Base-by-base conservation (phyloP, 2,888 invertebrate species). In the Miltochrista miniata region DNA sequence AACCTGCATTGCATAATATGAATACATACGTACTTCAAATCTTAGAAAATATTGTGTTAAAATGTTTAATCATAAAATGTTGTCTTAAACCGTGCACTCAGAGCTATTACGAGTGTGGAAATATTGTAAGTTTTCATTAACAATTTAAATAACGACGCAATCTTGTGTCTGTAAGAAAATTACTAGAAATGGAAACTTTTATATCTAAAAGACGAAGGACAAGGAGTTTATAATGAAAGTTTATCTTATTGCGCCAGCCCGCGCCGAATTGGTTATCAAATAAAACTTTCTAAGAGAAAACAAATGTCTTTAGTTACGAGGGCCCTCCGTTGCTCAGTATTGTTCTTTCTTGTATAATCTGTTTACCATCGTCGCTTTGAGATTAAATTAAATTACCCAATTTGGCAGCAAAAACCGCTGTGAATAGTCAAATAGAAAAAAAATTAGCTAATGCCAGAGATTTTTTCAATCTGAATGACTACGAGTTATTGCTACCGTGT, bases 181-280 rank as follows among this genome's bases (percentile, higher is more conserved):
- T 54, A 60, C 56, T 65, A 60, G 59, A 57, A 60, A 50, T 37
- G 40, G 56, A 70, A 65, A 56, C 59, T 59, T 64, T 51, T 56
- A 48, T 56, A 51, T 58, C 44, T 62, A 46, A 56, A 41, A 44
- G 51, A 48, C 63, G 61, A 61, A 61, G 64, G 61, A 62, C 65
- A 65, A 61, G 59, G 69, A 70, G 66, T 73, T 68, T 75, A 70
- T 71, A 64, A 64, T 54, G 45, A 60, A 75, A 76, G 68, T 73
- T 75, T 69, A 64, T 72, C 54, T 64, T 65, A 60, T 65, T 61
- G 56, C 51, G 56, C 29, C 57, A 54, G 62, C 61, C 63, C 57
- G 57, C 56, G 58, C 59, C 48, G 63, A 70, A 70, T 68, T 61
- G 65, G 56, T 65, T 72, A 65, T 67, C 63, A 65, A 70, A 70